Percentiles rank a stretch among this genome's conserved stretches.
These are phyloP conservation scores for Pedicia rivosa DNA, from an alignment of 2,888 invertebrate species.

Conservation along the genomic window DNA sequence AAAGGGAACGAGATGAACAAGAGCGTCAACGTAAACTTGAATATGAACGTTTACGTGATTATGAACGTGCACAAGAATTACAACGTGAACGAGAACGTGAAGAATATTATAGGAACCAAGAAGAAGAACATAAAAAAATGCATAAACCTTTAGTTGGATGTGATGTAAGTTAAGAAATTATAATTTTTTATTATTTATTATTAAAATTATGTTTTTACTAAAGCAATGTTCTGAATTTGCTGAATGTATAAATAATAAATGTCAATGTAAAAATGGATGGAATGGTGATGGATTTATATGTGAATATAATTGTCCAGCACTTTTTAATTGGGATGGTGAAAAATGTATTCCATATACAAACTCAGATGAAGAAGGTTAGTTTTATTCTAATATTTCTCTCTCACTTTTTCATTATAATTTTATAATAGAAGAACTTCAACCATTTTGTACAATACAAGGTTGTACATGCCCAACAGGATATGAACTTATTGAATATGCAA, in stretches of 20 bases:
- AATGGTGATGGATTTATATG: constrained; percentile 47
- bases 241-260: constrained; percentile 60
- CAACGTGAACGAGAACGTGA: neutral
- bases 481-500: constrained; percentile 27
- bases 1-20: neutral
- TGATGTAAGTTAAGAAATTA: neutral
- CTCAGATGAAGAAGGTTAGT: constrained; percentile 20
- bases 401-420: constrained; percentile 23
- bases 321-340: constrained; percentile 24
- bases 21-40: neutral
- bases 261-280: constrained; percentile 50
- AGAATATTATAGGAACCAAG: neutral
- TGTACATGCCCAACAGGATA: constrained; percentile 36
- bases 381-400: constrained; percentile 13
- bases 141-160: neutral
- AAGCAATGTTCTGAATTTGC: constrained; percentile 41
- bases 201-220: neutral
- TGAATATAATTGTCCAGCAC: constrained; percentile 19
- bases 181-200: neutral
- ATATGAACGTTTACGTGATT: neutral
- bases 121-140: too few species aligned
- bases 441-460: constrained; percentile 25
- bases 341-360: constrained; percentile 17
- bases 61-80: neutral
- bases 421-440: constrained; percentile 16